Evolutionary conservation across 2,113 vertebrate genomes (phyloP), one percentile per base, ranked within the genome.

Genomic region (Aepyceros melampus): DNA sequence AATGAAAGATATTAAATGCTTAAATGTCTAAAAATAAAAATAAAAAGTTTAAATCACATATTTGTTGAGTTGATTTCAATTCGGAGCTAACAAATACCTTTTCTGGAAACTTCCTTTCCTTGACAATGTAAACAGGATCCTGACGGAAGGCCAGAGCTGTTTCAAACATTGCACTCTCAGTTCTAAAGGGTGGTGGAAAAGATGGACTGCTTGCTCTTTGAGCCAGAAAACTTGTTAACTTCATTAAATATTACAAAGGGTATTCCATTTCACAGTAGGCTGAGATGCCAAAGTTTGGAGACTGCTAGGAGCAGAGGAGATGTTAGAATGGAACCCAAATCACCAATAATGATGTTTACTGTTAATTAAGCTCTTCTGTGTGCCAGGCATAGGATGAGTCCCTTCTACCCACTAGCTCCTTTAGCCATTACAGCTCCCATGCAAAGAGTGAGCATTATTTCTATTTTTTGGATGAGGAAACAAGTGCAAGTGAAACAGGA

Each of bases 21-120:
- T 78, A 86, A 86, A 60, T 27, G 29, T 92, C 93, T 94, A 64
- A 90, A 95, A 98, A 97, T 97, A 92, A 98, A 96, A 98, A 96
- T n/a, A 98, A 93, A 74, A 79, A 3, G 6, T 55, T 96, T 95
- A 90, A 97, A 78, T n/a, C 90, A 94, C 86, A 71, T 9, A 7
- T 79, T 88, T 53, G 36, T 91, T 67, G 58, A 58, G 43, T 81
- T 86, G 19, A 89, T 90, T 97, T 96, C 87, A 31, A 21, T 97
- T 45, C 6, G 53, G 11, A 89, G 60, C 47, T 91, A 43, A 62
- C 51, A 53, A 36, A 40, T 7, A 43, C 6, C 36, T 62, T 83
- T 82, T 82, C 60, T 74, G 43, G 27, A 86, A 55, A 87, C 36
- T 31, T 53, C 74, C 36, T 97, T 93, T 79, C 81, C 89, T 45